Evolutionary conservation across 2,888 invertebrate genomes (phyloP), one percentile per base, ranked within the genome.

Genomic region (Allygus modestus): DNA sequence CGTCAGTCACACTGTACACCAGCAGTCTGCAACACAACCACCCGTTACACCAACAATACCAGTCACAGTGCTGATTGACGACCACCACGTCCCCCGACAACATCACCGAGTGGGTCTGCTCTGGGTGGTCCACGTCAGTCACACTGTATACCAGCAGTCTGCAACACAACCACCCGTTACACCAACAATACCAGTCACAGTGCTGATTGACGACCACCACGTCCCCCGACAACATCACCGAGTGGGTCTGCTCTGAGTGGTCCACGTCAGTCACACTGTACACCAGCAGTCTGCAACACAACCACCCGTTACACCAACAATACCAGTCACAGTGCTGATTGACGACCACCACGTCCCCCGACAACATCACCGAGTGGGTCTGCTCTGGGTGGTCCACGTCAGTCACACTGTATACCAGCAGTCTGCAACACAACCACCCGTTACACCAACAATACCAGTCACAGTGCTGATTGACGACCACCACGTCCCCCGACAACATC

Each of bases 211-310:
- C 95, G 87, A 95, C 95, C 61, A 94, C 93, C 23, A 95, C 94
- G 88, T 93, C 94, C 2, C 94, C 94, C 11, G 96, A 91, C 88
- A 95, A 94, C 46, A 85, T 93, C 15, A 88, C 82, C 17, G 85
- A 87, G 28, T 87, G 87, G 20, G 90, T 88, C 86, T 90, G 89
- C 37, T 96, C 95, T 88, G 96, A 95, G 88, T 95, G 95, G 90
- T 97, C 97, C 0, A 96, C 96, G 89, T 97, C 97, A n/a, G 94
- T 92, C 1, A 96, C 97, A 37, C 96, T 95, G 90, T 96, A 97
- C 85, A 97, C 92, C 82, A 97, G 92, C 82, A 97, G 92, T 89
- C 95, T 91, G 88, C 4, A 88, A 87, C 0, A 71, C 23, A 11
- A 37, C 37, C n/a, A n/a, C n/a, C n/a, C n/a, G n/a, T n/a, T n/a